Evolutionary conservation across 1,140 invertebrate genomes (phyloP), one percentile per base, ranked within the genome.

Genomic region (Linepithema humile): DNA sequence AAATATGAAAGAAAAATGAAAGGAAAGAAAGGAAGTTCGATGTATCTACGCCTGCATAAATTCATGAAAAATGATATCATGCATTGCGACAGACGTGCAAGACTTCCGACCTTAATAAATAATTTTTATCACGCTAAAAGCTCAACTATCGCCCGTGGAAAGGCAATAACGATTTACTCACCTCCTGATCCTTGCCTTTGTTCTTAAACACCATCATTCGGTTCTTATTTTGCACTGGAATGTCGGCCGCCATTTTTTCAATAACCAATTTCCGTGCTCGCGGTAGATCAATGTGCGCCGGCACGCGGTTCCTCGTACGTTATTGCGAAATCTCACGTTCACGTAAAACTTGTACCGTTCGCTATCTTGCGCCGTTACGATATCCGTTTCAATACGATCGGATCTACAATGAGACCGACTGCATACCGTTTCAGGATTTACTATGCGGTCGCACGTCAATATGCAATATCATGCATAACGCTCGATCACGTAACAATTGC

Each of bases 151-250:
- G 4, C 15, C 3, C 35, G 45, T 40, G n/a, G 45, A 12, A 12
- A 53, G 45, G 23, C n/a, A 40, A 74, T 43, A 43, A 12, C 29
- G 10, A 7, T 70, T 95, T 29, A 97, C 97, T 97, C 96, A 99
- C 98, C 95, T 99, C 98, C 94, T 98, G 97, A 96, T 99, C 98
- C 96, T 98, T 99, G 91, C 98, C 98, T 96, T 98, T 98, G 95
- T 99, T 98, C 97, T 99, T 99, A 94, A 98, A 99, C 94, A 97
- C 97, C 95, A 98, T 96, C 95, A 98, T 96, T 94, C 98, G 96
- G 95, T 96, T 96, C 95, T 97, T 97, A 94, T 95, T 95, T 95
- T 95, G 95, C 94, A 96, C 96, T 38, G 75, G 59, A 7, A 35
- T 64, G 93, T 97, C 97, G 85, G 95, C 95, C 96, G 97, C 96